phyloP scores from a whole-genome alignment of 2,113 vertebrate species.

The Oreochromis aureus region DNA sequence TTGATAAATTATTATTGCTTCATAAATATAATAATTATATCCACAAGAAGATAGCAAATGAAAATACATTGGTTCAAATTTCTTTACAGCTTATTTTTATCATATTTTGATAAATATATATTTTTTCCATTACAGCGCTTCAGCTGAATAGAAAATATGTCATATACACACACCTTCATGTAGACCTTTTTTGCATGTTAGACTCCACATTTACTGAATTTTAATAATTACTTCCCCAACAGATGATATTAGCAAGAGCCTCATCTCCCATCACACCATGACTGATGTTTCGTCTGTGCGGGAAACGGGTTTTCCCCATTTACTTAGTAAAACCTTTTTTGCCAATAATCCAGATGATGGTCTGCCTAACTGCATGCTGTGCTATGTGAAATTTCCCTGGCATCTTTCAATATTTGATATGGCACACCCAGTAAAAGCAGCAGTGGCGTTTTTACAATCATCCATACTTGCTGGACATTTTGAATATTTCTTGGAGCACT shows the following conservation, averaged over 20 bases:
- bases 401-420: slow-evolving; percentile 16
- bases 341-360: background rate
- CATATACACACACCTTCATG: background rate
- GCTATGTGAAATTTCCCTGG: background rate
- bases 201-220: background rate
- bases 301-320: background rate
- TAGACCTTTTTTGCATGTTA: background rate
- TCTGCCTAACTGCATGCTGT: background rate
- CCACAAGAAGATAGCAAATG: background rate
- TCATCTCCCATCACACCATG: background rate
- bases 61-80: background rate
- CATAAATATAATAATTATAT: background rate
- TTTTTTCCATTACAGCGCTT: background rate
- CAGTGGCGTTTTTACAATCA: background rate
- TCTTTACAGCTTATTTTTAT: background rate
- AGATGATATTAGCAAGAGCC: background rate
- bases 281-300: background rate
- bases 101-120: background rate
- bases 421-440: background rate
- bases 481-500: background rate
- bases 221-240: background rate
- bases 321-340: background rate
- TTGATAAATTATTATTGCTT: background rate
- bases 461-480: background rate
- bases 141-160: background rate